Conservation (phyloP, 1,140 invertebrate genomes). For the Megalonaias nervosa region DNA sequence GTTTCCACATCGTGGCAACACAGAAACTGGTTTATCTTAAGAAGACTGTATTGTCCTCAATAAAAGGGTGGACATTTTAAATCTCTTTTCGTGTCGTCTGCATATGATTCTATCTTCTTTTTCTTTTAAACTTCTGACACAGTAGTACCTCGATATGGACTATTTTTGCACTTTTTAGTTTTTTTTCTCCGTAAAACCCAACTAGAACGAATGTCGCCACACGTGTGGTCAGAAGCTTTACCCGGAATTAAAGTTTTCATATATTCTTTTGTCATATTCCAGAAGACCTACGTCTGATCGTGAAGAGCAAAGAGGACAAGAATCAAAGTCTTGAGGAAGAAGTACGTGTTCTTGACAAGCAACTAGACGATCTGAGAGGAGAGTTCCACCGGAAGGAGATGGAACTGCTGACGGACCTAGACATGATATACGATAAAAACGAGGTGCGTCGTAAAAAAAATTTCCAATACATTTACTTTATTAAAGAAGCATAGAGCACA, state of each 20-base stretch:
- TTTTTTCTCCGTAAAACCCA: not conserved
- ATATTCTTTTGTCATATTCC: constrained; percentile 17
- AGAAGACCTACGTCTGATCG: constrained; percentile 44
- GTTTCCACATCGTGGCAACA: too few relatives aligned
- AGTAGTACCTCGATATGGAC: too few relatives aligned
- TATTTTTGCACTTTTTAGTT: too few relatives aligned
- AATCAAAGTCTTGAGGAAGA: constrained; percentile 36
- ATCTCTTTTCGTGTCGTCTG: too few relatives aligned
- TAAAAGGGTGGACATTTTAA: too few relatives aligned
- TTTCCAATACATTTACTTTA: too few relatives aligned
- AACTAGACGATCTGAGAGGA: constrained; percentile 39
- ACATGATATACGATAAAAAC: constrained; percentile 59
- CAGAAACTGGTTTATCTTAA: too few relatives aligned
- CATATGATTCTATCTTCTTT: too few relatives aligned
- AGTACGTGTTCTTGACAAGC: constrained; percentile 31
- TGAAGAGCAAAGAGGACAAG: constrained; percentile 41
- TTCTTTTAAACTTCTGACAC: too few relatives aligned
- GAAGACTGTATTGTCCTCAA: too few relatives aligned
- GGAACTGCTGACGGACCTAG: constrained; percentile 56
- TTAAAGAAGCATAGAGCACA: too few relatives aligned
- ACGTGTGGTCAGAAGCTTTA: not conserved
- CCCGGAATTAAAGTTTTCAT: not conserved
- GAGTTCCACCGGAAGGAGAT: constrained; percentile 37
- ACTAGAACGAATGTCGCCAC: too few relatives aligned
- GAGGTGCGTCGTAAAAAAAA: constrained; percentile 32